Percentiles rank a stretch among this genome's conserved stretches.
These are phyloP conservation scores for Cheilosia grossa DNA, from an alignment of 2,888 invertebrate species.

Conservation along the genomic window DNA sequence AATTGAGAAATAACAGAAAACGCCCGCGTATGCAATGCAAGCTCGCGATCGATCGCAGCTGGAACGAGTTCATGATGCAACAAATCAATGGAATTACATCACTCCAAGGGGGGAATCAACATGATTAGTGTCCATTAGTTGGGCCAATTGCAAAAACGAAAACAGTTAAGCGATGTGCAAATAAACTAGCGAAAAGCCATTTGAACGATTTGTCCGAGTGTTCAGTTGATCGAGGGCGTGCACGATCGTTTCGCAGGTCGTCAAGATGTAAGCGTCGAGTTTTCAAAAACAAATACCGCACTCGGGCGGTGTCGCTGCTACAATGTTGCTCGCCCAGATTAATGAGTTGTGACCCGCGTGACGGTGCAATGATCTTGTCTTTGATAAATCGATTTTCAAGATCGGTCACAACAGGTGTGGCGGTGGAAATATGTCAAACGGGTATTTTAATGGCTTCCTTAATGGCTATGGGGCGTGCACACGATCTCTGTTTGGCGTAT, in stretches of 20 bases:
- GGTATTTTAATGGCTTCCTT: slow-evolving; percentile 69
- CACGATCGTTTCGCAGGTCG: slow-evolving; percentile 16
- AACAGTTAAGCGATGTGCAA: slow-evolving; percentile 53
- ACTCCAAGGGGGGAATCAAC: slow-evolving; percentile 37
- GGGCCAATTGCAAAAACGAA: background rate
- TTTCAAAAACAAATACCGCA: slow-evolving; percentile 3
- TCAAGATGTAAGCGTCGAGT: slow-evolving; percentile 13
- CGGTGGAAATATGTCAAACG: slow-evolving; percentile 63
- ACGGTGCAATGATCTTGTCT: slow-evolving; percentile 60
- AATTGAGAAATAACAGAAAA: slow-evolving; percentile 28
- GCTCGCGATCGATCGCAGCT: slow-evolving; percentile 37
- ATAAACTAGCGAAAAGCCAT: slow-evolving; percentile 4
- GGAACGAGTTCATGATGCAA: slow-evolving; percentile 68
- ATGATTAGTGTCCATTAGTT: slow-evolving; percentile 36
- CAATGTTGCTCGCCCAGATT: slow-evolving; percentile 62
- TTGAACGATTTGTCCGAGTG: slow-evolving; percentile 8
- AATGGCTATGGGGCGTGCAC: slow-evolving; percentile 61
- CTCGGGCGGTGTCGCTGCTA: slow-evolving; percentile 28
- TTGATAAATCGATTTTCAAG: slow-evolving; percentile 71
- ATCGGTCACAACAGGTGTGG: slow-evolving; percentile 70
- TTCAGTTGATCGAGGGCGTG: slow-evolving; percentile 22
- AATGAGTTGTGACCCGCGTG: slow-evolving; percentile 60
- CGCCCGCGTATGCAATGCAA: slow-evolving; percentile 24
- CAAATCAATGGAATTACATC: slow-evolving; percentile 62
- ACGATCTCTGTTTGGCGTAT: background rate